These are phyloP conservation scores for Phorcus lineatus DNA, from an alignment of 2,888 invertebrate genomes.

Conservation along the genomic window DNA sequence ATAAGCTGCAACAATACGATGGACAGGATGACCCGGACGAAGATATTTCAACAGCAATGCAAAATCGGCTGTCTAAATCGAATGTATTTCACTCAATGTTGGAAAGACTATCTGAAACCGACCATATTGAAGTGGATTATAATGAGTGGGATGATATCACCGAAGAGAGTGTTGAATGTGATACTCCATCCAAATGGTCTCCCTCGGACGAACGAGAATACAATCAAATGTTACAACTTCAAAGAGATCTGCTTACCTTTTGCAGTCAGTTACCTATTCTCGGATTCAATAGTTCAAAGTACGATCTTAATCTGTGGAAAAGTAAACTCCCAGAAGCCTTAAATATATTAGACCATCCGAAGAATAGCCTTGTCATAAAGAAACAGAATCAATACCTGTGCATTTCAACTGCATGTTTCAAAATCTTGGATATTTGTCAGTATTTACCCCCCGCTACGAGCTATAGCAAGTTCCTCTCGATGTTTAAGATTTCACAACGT, in stretches of 20 bases:
- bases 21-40: neutral
- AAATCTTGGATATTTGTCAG: neutral
- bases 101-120: neutral
- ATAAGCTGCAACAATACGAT: too few species aligned
- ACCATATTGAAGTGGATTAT: neutral
- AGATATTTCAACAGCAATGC: neutral
- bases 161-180: neutral
- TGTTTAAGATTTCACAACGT: neutral
- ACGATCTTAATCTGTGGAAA: too few species aligned
- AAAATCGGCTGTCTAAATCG: neutral
- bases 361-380: neutral
- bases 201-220: neutral
- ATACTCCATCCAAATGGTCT: neutral
- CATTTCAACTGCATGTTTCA: neutral
- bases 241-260: neutral
- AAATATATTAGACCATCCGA: neutral
- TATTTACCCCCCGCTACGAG: constrained; percentile 6
- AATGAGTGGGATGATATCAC: neutral
- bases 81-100: neutral
- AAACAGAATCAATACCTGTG: constrained; percentile 10
- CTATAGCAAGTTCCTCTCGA: neutral
- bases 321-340: too few species aligned
- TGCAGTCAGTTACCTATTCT: neutral
- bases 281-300: too few species aligned
- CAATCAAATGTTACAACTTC: neutral